Base-by-base conservation (phyloP, 2,113 vertebrate species). In the Pterophyllum scalare region DNA sequence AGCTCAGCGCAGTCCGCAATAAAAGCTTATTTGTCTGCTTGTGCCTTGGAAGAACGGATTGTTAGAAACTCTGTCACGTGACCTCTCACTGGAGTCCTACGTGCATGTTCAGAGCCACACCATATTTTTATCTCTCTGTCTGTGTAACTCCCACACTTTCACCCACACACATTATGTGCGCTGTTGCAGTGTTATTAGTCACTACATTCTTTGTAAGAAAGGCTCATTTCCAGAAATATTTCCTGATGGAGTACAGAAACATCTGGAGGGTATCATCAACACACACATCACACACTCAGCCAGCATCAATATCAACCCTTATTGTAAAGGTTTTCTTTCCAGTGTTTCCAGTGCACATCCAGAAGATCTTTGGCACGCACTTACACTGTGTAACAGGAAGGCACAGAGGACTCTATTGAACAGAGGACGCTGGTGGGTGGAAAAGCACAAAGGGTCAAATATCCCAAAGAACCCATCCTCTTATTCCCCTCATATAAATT, bases 351-450 rank as follows among this genome's bases (percentile, higher is more conserved):
- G 14, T 7, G 8, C 6, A 38, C 19, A 49, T 76, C n/a, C 54
- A 72, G 20, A 60, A 61, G 52, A 67, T 61, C 8, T 54, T 43
- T 64, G 57, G 62, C 58, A 15, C 3, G 6, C 67, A 11, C 24
- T 75, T 61, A 67, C 61, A 85, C 76, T 78, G 62, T 40, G 83
- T 58, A 56, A 75, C 31, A 17, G 38, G 54, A 86, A 54, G 64
- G 38, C 58, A 86, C 78, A 31, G 59, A 64, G 65, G 24, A 40
- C 59, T 83, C 77, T 81, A 28, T 31, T 40, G 24, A 10, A 11
- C 82, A 76, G 56, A 85, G 81, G 79, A 86, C 76, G 82, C 76
- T 26, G 5, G 82, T 82, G 78, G 86, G 86, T 5, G 70, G 82
- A 74, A 49, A 49, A 52, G 72, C 2, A 6, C 31, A 43, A 61